Conservation (phyloP, 2,888 invertebrate genomes). For the Euplagia quadripunctaria region DNA sequence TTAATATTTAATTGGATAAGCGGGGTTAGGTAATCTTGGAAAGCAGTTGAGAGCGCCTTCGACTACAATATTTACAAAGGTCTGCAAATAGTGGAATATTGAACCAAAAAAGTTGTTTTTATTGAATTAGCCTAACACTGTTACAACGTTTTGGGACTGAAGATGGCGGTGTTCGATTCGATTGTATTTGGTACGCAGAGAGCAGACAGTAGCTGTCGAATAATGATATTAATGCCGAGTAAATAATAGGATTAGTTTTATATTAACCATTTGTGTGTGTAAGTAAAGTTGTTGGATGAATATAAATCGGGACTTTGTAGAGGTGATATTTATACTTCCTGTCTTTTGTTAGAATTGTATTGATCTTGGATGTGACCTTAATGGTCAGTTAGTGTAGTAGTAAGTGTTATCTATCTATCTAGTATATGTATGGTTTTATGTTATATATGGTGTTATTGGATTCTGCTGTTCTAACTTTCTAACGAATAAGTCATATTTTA, state of each 20-base stretch:
- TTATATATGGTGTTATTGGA: too few species aligned
- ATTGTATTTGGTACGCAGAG: conserved; percentile 28
- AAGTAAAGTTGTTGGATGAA: neutral
- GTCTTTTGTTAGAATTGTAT: neutral
- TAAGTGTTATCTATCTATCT: too few species aligned
- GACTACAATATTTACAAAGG: conserved; percentile 68
- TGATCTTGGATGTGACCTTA: too few species aligned
- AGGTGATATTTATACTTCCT: neutral
- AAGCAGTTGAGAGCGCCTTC: conserved; percentile 55
- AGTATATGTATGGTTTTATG: too few species aligned
- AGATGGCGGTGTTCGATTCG: conserved; percentile 33
- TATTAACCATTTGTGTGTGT: neutral
- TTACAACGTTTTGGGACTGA: conserved; percentile 42
- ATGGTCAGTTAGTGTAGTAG: too few species aligned
- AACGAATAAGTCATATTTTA: too few species aligned
- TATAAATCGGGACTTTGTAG: neutral
- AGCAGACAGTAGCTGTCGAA: conserved; percentile 8
- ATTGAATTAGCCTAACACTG: conserved; percentile 53
- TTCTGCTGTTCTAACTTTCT: too few species aligned
- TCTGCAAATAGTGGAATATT: conserved; percentile 49
- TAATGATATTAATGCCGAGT: conserved; percentile 13
- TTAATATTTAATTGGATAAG: conserved; percentile 65
- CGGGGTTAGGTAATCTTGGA: conserved; percentile 59
- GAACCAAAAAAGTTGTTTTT: conserved; percentile 44
- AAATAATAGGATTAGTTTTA: neutral